A percentile compares a stretch with the other conserved stretches of the same genome.
phyloP scores from a whole-genome alignment of 2,113 vertebrate genomes.

The Arenaria interpres region DNA sequence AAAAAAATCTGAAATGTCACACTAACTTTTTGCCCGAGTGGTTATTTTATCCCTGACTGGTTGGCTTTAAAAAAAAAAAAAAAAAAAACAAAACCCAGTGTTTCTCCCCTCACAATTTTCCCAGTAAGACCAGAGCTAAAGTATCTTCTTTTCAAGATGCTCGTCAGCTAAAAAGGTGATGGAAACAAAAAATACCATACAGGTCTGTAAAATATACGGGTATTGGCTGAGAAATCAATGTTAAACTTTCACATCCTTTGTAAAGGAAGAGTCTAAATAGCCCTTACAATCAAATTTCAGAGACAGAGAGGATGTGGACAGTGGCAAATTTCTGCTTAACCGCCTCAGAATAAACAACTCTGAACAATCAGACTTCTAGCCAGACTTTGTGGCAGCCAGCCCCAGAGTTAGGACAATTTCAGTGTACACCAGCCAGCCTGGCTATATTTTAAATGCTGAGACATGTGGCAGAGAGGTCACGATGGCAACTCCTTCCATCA shows the following conservation, averaged over 20 bases:
- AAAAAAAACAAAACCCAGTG: background rate
- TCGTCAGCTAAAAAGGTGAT: background rate
- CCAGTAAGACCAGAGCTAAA: background rate
- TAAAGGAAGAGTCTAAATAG: background rate
- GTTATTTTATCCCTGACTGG: background rate
- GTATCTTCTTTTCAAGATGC: background rate
- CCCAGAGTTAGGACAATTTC: background rate
- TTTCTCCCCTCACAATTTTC: background rate
- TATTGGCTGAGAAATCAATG: background rate
- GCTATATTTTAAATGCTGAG: background rate
- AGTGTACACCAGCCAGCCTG: background rate
- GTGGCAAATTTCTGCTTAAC: background rate
- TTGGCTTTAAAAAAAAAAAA: background rate
- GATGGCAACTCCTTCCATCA: background rate
- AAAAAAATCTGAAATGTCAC: background rate
- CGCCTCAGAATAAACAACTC: background rate
- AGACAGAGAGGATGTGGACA: background rate
- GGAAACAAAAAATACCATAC: background rate
- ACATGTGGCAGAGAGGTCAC: background rate
- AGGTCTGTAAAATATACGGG: background rate
- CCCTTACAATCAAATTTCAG: background rate
- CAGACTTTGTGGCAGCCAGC: background rate
- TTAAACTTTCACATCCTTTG: background rate
- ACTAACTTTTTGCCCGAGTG: background rate
- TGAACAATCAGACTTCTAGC: background rate